Percentiles rank a stretch among this genome's conserved stretches.
phyloP scores from a whole-genome alignment of 2,797 vertebrate species.

The Heteromormyrus szaboi region DNA sequence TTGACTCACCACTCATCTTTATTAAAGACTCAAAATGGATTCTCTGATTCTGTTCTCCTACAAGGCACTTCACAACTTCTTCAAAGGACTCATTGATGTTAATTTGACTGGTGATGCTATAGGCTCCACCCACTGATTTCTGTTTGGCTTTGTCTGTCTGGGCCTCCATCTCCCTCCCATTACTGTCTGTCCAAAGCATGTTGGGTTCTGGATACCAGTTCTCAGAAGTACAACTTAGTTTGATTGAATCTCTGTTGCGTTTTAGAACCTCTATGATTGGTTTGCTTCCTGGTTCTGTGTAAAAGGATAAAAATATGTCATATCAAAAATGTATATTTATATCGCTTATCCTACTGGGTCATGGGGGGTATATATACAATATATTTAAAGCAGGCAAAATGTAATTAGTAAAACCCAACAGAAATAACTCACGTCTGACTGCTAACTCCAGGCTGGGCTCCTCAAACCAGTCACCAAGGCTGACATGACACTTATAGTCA shows the following conservation, averaged over 20 bases:
- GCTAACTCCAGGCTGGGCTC: conserved; percentile 3
- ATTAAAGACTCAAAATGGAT: background rate
- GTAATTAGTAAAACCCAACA: background rate
- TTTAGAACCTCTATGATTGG: background rate
- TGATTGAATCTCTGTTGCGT: background rate
- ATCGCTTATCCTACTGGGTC: too few species aligned
- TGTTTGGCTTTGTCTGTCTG: background rate
- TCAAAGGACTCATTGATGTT: background rate
- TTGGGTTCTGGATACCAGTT: background rate
- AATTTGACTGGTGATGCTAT: background rate
- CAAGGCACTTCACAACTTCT: background rate
- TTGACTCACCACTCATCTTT: background rate
- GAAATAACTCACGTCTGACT: background rate
- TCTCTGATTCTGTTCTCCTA: background rate
- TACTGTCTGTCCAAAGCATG: background rate
- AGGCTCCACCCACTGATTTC: background rate
- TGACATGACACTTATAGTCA: conserved; percentile 24
- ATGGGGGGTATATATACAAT: background rate
- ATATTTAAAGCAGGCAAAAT: background rate
- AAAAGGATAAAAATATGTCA: background rate
- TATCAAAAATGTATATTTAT: background rate
- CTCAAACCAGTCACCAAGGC: background rate
- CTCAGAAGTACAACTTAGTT: background rate
- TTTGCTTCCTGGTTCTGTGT: background rate
- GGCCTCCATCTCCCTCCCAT: background rate